Evolutionary conservation across 2,797 vertebrate species (phyloP).

Genomic region (Sebastes vulpes): DNA sequence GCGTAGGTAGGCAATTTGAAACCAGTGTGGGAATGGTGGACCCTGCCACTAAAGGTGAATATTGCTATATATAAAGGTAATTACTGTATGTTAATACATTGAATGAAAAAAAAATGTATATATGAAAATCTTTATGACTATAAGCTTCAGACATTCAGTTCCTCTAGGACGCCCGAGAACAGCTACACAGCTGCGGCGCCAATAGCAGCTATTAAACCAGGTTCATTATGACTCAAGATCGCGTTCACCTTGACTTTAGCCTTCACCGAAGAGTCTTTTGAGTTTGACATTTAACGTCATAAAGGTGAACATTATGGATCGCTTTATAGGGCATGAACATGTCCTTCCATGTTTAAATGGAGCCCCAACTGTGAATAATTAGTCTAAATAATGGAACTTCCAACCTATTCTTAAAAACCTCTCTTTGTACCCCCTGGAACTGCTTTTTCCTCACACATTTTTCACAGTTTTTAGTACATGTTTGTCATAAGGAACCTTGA

Average conservation of each 20-base stretch:
- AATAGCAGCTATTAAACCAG: slow-evolving; percentile 16
- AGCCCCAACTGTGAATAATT: not conserved
- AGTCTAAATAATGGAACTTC: not conserved
- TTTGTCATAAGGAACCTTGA: not conserved
- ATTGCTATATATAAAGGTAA: not conserved
- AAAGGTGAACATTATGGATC: slow-evolving; percentile 9
- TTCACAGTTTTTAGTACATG: not conserved
- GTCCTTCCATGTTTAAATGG: not conserved
- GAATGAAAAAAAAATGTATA: not conserved
- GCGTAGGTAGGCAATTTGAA: not conserved
- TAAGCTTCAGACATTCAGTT: not conserved
- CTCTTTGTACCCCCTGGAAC: not conserved
- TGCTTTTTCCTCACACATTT: not conserved
- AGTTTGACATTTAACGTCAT: slow-evolving; percentile 32
- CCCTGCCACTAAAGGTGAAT: not conserved
- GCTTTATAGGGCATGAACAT: not conserved
- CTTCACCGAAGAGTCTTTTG: not conserved
- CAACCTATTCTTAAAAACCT: not conserved
- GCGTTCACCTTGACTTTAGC: slow-evolving; percentile 36
- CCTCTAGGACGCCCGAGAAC: not conserved
- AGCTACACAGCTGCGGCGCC: not conserved
- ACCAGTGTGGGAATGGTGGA: not conserved
- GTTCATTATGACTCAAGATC: slow-evolving; percentile 10
- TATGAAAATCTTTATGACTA: not conserved
- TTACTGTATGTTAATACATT: not conserved